Percentiles rank a stretch among this genome's conserved stretches.
phyloP scores from a whole-genome alignment of 92 coral and sea anemone genomes.

The Siderastrea radians region DNA sequence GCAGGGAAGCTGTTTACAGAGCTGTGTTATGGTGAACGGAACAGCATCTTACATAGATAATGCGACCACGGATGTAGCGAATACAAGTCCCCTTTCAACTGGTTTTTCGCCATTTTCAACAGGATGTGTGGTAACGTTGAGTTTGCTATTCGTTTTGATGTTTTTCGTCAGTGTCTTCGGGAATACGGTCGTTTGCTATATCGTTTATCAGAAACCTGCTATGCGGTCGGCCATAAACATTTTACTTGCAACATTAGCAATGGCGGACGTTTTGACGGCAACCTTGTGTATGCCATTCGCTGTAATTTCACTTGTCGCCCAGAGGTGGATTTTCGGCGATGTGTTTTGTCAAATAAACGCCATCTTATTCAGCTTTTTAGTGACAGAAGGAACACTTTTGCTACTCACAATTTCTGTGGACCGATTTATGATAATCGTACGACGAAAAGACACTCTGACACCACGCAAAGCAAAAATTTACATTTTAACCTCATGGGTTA shows the following conservation, averaged over 20 bases:
- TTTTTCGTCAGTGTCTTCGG: slow-evolving; percentile 85
- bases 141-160: slow-evolving; percentile 77
- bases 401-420: slow-evolving; percentile 92
- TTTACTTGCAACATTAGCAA: slow-evolving; percentile 88
- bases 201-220: slow-evolving; percentile 98
- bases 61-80: slow-evolving; percentile 15
- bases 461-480: slow-evolving; percentile 92
- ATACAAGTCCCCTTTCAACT: slow-evolving; percentile 3
- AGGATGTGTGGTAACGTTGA: slow-evolving; percentile 27
- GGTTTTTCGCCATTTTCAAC: slow-evolving; percentile 18
- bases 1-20: slow-evolving; percentile 15
- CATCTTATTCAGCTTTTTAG: slow-evolving; percentile 82
- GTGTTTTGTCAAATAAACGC: slow-evolving; percentile 90
- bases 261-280: slow-evolving; percentile 94
- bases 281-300: slow-evolving; percentile 90
- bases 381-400: slow-evolving; percentile 91
- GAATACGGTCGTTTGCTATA: slow-evolving; percentile 92
- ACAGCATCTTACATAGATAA: slow-evolving; percentile 1
- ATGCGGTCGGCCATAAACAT: slow-evolving; percentile 98
- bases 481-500: slow-evolving; percentile 86
- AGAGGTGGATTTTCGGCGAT: slow-evolving; percentile 89
- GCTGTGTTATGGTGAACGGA: slow-evolving; percentile 33
- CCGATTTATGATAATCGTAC: slow-evolving; percentile 92
- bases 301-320: slow-evolving; percentile 73
- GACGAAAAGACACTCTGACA: slow-evolving; percentile 88